phyloP scores from a whole-genome alignment of 1,140 invertebrate genomes.

The Hermetia illucens region DNA sequence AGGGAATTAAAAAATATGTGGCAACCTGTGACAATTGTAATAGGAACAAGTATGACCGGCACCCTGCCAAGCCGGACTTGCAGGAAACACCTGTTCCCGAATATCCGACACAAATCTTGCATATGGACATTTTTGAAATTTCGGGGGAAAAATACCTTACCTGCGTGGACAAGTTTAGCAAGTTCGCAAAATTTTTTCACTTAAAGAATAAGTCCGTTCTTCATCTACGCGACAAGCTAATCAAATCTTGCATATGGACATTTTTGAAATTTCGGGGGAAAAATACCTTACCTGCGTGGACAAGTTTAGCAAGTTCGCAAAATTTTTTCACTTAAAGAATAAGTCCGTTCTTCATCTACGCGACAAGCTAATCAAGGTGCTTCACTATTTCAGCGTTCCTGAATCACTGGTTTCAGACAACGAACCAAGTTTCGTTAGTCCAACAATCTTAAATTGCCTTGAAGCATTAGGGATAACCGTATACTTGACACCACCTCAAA shows the following conservation, averaged over 20 bases:
- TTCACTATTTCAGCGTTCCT: background rate
- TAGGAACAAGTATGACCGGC: slow-evolving; percentile 7
- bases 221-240: slow-evolving; percentile 3
- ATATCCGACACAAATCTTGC: slow-evolving; percentile 5
- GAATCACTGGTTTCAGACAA: slow-evolving; percentile 3
- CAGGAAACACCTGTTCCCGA: slow-evolving; percentile 5
- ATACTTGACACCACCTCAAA: slow-evolving; percentile 3
- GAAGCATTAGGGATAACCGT: slow-evolving; percentile 1
- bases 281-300: too few species aligned
- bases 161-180: slow-evolving; percentile 7
- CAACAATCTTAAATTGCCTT: background rate
- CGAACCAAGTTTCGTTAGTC: slow-evolving; percentile 4
- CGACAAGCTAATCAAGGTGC: too few species aligned
- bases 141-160: slow-evolving; percentile 3
- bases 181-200: slow-evolving; percentile 7
- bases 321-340: background rate
- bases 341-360: too few species aligned
- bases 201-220: slow-evolving; percentile 2
- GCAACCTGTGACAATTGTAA: slow-evolving; percentile 5
- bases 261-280: too few species aligned
- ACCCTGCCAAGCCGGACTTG: slow-evolving; percentile 2
- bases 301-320: background rate
- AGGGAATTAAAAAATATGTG: slow-evolving; percentile 4
- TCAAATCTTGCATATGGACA: too few species aligned
- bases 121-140: slow-evolving; percentile 3